Conservation (phyloP, 1,140 invertebrate species). For the Holotrichia oblita region DNA sequence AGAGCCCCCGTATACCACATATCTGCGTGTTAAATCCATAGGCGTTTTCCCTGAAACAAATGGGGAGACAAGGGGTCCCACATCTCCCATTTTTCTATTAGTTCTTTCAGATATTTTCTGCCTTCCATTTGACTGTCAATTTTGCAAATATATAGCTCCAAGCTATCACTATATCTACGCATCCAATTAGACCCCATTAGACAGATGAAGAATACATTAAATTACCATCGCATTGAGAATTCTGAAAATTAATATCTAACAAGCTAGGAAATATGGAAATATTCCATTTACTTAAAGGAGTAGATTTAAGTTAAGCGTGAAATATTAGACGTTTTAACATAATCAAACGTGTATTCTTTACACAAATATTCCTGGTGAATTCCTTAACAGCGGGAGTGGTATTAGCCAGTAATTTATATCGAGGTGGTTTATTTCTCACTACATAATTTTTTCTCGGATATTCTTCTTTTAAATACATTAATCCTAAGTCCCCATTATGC, state of each 20-base stretch:
- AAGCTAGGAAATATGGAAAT: background rate
- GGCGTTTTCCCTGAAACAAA: no score
- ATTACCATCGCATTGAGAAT: background rate
- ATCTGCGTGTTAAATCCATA: no score
- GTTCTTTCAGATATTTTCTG: no score
- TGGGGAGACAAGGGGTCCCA: no score
- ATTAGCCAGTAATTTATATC: slow-evolving; percentile 8
- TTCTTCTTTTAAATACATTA: background rate
- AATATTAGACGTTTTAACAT: slow-evolving; percentile 13
- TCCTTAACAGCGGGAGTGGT: slow-evolving; percentile 15
- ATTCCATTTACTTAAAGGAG: background rate
- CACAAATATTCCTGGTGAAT: background rate
- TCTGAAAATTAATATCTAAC: slow-evolving; percentile 12
- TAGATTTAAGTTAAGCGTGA: background rate
- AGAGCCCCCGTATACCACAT: no score
- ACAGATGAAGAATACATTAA: background rate
- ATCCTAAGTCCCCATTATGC: background rate
- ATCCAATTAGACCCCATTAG: background rate
- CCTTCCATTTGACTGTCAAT: no score
- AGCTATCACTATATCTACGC: background rate
- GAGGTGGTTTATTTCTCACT: background rate
- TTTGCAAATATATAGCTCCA: no score
- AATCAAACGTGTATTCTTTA: slow-evolving; percentile 3
- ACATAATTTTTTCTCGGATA: background rate
- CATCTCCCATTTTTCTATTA: no score